Conservation (phyloP, 1,140 invertebrate species). For the Bombus pascuorum region DNA sequence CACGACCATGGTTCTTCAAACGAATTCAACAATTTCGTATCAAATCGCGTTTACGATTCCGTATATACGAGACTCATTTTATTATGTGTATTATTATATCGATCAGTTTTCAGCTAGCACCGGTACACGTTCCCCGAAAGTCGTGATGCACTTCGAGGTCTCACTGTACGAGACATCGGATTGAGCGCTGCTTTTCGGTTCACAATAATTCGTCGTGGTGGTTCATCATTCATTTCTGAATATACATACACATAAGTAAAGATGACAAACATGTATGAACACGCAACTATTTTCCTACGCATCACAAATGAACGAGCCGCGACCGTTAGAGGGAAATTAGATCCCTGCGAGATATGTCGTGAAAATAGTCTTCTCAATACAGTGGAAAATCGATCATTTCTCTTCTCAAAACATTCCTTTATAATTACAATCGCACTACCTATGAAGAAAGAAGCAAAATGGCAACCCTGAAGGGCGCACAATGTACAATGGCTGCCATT, state of each 20-base stretch:
- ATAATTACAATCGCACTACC: slow-evolving; percentile 23
- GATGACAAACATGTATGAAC: neutral
- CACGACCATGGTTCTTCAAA: neutral
- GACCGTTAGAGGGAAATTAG: neutral
- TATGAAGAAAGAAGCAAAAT: slow-evolving; percentile 28
- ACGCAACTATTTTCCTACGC: slow-evolving; percentile 11
- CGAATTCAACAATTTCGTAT: neutral
- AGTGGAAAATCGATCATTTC: neutral
- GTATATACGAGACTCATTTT: neutral
- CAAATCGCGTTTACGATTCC: neutral
- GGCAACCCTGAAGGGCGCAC: slow-evolving; percentile 50
- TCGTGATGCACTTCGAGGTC: slow-evolving; percentile 5
- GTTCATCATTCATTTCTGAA: slow-evolving; percentile 12
- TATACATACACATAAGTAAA: neutral
- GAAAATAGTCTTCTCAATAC: too few species aligned
- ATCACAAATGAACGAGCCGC: neutral
- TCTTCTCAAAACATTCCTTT: neutral
- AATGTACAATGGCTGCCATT: slow-evolving; percentile 52
- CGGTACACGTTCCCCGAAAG: neutral
- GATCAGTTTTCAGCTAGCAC: neutral
- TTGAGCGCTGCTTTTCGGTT: neutral
- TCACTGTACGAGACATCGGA: neutral
- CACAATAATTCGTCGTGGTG: slow-evolving; percentile 6
- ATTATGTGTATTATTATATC: neutral
- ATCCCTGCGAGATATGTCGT: too few species aligned